Base-by-base conservation (phyloP, 2,113 vertebrate genomes). In the Misgurnus anguillicaudatus region DNA sequence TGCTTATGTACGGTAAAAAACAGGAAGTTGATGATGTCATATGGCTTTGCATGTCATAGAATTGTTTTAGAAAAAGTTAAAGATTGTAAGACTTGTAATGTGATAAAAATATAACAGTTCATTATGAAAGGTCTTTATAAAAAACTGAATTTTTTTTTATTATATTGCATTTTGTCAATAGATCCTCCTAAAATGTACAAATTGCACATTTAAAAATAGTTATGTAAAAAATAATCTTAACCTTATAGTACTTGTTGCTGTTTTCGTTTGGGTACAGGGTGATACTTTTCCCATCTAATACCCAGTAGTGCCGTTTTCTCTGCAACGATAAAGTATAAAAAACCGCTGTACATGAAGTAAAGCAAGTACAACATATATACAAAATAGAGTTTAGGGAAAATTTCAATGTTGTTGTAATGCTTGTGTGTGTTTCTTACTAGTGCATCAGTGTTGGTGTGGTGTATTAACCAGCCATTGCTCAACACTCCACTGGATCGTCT, bases 261-360 rank as follows among this genome's bases (percentile, higher is more conserved):
- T 68, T 87, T 69, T 93, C 91, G 10, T 87, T 91, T 82, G 92
- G 91, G 84, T 89, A 92, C 82, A 93, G 82, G 11, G 87, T 92
- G 87, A 93, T 88, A 75, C 75, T 89, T 84, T 90, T 92, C 80
- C 87, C 80, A 87, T 92, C 91, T 83, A 93, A 19, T 72, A 90
- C 80, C 92, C 92, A 93, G 86, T 91, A 92, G 86, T 93, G 92
- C 42, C 90, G 87, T 80, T 93, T 93, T 76, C 90, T 92, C 92
- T 93, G 87, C 0, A 38, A 70, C 4, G 14, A 82, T 5, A 76
- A 81, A 8, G 17, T 36, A 16, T 63, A 10, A 31, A n/a, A 11
- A 60, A 1, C 21, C 60, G 38, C 73, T 45, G 38, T 21, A 39
- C 19, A 19, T 24, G 4, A 48, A 13, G 38, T 58, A 1, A 21